Evolutionary conservation across 2,888 invertebrate species (phyloP), one percentile per base, ranked within the genome.

Genomic region (Agapetus fuscipes): DNA sequence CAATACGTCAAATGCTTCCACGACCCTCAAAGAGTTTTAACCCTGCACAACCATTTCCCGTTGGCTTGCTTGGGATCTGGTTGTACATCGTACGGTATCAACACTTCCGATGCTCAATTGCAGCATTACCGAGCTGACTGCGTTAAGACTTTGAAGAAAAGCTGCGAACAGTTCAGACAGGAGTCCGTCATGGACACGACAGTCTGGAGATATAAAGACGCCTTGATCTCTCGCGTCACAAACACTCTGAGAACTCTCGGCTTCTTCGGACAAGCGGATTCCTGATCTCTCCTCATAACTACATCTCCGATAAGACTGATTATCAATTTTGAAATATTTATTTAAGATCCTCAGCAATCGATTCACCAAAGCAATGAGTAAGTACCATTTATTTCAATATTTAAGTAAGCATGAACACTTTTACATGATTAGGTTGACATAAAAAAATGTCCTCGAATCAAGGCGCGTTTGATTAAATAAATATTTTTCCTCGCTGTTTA

Each of bases 81-180:
- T 5, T 91, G 90, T 62, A 85, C 85, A 36, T 85, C 87, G 30
- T 90, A 83, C 64, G 76, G 87, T 39, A 78, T 94, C 49, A 83
- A 86, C 49, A 84, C 84, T 15, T 70, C 70, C 25, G 80, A 83
- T 55, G 94, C 93, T 12, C 86, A 94, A 50, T 70, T 95, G 54
- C 90, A 95, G 60, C 95, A 95, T 63, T 95, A 94, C 66, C 77
- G 93, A 43, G 88, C 87, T 17, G 91, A 91, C 64, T 94, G 94
- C 64, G 91, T 90, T 5, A 80, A 81, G 52, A 84, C 87, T 39
- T 67, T 91, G 49, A 84, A 84, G 64, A 88, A 89, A 64, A 71
- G 76, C 28, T 93, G 91, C 64, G 77, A 78, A 37, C 83, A 88
- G 56, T 88, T 83, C 59, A 74, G 85, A 41, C 81, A 85, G 54